Evolutionary conservation across 2,797 vertebrate genomes (phyloP), one percentile per base, ranked within the genome.

Genomic region (Moxostoma hubbsi): DNA sequence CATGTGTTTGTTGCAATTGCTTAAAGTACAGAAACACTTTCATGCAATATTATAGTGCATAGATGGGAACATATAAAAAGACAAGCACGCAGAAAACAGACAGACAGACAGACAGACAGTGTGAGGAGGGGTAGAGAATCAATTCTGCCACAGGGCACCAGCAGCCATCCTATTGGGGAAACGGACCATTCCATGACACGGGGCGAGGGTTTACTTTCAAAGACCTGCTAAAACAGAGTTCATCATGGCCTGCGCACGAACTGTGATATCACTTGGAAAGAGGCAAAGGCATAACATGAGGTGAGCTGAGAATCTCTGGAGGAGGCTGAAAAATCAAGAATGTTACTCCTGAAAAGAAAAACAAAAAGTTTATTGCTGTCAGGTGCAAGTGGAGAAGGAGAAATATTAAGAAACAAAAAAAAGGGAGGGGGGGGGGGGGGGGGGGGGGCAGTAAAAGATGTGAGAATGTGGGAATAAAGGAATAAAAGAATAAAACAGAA

Each of bases 131-230:
- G 94, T 94, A 90, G 94, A 87, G 89, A 94, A 93, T 94, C 94
- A 93, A 95, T 95, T 94, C 96, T 96, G 96, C 96, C 96, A 96
- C 96, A 97, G 96, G 96, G 94, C 97, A 96, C 97, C 98, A 99
- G 98, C 97, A 99, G 97, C 98, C 98, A 98, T 98, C 95, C 96
- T 95, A 96, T 95, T 36, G 95, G 89, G 88, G 87, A 88, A 89
- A 88, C 85, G 86, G 15, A 82, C 65, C 89, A 91, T 96, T 94
- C 94, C 95, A 96, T 96, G 95, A 96, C 94, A 36, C 95, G 94
- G 84, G 94, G 82, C 92, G 93, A 90, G 91, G 91, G 93, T 94
- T 93, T 96, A 95, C 95, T 95, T 70, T 80, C 77, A 80, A 85
- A 90, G 74, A 67, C 73, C 87, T 91, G 89, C 88, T 91, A 92